Base-by-base conservation (phyloP, 2,113 vertebrate genomes). In the Speoplatyrhinus poulsoni region DNA sequence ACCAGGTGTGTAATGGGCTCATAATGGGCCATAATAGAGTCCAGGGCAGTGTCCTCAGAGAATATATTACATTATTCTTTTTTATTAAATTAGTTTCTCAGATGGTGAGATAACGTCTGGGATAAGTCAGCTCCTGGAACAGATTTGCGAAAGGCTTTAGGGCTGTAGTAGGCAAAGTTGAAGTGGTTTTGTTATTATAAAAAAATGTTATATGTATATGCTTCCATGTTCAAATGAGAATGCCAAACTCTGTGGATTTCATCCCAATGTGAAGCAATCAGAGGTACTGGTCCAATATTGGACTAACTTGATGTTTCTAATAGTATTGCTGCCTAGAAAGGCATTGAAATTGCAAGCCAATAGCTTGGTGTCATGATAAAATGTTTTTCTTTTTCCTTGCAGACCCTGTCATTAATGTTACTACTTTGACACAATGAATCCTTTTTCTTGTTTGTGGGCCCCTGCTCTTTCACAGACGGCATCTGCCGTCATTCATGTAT, bases 1-100 rank as follows among this genome's bases (percentile, higher is more conserved):
- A 86, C 75, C 82, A 86, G 80, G 81, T 83, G 78, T 85, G 53
- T 82, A 80, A 87, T 80, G 73, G 79, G 33, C 57, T 61, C 49
- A 74, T 76, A 65, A 79, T 68, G 56, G 49, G 46, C 57, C 46
- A 13, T 82, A 82, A 87, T 87, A 77, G 78, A 26, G 58, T 64
- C 58, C 72, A 19, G 56, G 72, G 69, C 1, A 15, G 46, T 6
- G 6, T 66, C 79, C 67, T 50, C 72, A 47, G 53, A 19, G 6
- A 12, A 60, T 57, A 46, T 15, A 17, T 33, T 19, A 66, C 54
- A 53, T 52, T 13, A 10, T 48, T 41, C 7, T 6, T 41, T 41
- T 48, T 83, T 12, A 74, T 71, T 71, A 53, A 64, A 75, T 86
- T 71, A 52, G 58, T 61, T 7, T 49, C 64, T 73, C 64, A 82